phyloP scores from a whole-genome alignment of 1,140 invertebrate species.

The Wiebesia pumilae region DNA sequence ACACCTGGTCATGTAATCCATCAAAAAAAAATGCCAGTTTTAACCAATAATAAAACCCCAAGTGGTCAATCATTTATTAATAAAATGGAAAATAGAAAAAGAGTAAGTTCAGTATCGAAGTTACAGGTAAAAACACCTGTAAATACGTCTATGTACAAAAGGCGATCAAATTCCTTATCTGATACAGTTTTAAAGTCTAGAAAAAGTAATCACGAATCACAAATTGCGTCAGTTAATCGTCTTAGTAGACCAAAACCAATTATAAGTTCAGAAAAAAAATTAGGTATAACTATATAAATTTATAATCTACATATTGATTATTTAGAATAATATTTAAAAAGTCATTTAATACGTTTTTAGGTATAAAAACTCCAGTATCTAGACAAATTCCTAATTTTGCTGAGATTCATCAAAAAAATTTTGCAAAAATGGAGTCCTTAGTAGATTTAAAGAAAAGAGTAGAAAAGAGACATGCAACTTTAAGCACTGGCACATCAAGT shows the following conservation, averaged over 20 bases:
- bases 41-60: slow-evolving; percentile 32
- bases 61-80: slow-evolving; percentile 6
- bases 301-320: not conserved
- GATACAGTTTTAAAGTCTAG: not conserved
- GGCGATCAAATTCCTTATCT: slow-evolving; percentile 19
- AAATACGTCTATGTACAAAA: slow-evolving; percentile 18
- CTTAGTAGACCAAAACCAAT: slow-evolving; percentile 56
- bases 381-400: slow-evolving; percentile 80
- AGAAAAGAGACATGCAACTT: slow-evolving; percentile 66
- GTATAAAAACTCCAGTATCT: slow-evolving; percentile 58
- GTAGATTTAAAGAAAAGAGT: slow-evolving; percentile 76
- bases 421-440: slow-evolving; percentile 80
- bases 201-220: slow-evolving; percentile 46
- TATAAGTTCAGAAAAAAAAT: slow-evolving; percentile 51
- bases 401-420: slow-evolving; percentile 79
- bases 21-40: slow-evolving; percentile 34
- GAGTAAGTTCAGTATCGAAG: slow-evolving; percentile 50
- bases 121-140: slow-evolving; percentile 32
- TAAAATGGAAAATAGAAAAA: slow-evolving; percentile 33
- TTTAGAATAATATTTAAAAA: slow-evolving; percentile 19
- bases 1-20: slow-evolving; percentile 52
- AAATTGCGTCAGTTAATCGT: slow-evolving; percentile 52
- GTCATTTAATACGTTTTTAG: slow-evolving; percentile 44
- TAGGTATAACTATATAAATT: slow-evolving; percentile 50
- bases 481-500: slow-evolving; percentile 53